A percentile compares a stretch with the other conserved stretches of the same genome.
phyloP scores from a whole-genome alignment of 2,797 vertebrate genomes.

The Fistularia commersonii region DNA sequence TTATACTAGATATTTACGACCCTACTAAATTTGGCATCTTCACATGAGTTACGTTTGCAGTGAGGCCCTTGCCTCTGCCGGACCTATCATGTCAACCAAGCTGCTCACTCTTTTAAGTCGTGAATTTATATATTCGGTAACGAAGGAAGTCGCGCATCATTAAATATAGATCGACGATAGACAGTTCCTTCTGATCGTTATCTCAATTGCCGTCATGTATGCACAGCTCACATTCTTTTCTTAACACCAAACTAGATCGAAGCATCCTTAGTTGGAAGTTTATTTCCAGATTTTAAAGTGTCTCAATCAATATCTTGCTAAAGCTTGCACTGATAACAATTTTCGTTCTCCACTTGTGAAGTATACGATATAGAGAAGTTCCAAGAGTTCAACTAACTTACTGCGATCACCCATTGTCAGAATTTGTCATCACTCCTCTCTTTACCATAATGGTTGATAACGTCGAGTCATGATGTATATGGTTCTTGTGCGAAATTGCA shows the following conservation, averaged over 20 bases:
- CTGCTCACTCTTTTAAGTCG: slow-evolving; percentile 6
- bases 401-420: too few relatives aligned
- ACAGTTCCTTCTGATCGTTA: too few relatives aligned
- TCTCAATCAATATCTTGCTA: neutral
- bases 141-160: neutral
- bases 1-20: neutral
- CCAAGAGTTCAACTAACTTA: too few relatives aligned
- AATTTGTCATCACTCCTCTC: too few relatives aligned
- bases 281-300: neutral
- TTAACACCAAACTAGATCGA: too few relatives aligned
- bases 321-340: too few relatives aligned
- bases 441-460: too few relatives aligned
- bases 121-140: neutral
- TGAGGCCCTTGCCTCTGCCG: slow-evolving; percentile 48
- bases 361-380: too few relatives aligned
- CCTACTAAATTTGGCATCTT: neutral
- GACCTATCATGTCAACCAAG: slow-evolving; percentile 36
- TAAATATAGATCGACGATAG: neutral
- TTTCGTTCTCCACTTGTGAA: too few relatives aligned
- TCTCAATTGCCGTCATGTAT: too few relatives aligned
- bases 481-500: slow-evolving; percentile 34
- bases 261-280: too few relatives aligned
- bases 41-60: slow-evolving; percentile 4
- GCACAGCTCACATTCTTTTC: too few relatives aligned
- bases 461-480: slow-evolving; percentile 1